Evolutionary conservation across 2,113 vertebrate species (phyloP).

Genomic region (Nesogale talazaci): DNA sequence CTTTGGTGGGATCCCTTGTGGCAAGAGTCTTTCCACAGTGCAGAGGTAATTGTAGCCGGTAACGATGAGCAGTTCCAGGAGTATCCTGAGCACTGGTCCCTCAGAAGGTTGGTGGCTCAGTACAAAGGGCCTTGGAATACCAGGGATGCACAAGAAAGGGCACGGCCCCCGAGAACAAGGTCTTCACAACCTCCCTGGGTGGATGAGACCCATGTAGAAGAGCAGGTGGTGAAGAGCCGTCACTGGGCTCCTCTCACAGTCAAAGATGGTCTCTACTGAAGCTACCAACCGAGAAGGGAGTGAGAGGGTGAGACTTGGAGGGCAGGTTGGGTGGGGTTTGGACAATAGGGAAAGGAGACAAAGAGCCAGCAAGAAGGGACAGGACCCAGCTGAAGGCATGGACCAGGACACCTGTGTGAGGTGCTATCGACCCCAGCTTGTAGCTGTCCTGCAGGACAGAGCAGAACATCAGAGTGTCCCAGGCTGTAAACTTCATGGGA

Average conservation of each 20-base stretch:
- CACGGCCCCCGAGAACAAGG: neutral
- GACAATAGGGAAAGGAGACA: neutral
- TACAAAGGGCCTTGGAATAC: neutral
- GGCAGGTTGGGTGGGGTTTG: neutral
- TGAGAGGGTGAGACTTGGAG: neutral
- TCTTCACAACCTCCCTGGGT: neutral
- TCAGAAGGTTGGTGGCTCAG: neutral
- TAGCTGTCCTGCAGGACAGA: neutral
- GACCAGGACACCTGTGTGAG: neutral
- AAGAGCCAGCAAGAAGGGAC: neutral
- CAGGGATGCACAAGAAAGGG: too few relatives aligned
- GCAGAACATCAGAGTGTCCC: neutral
- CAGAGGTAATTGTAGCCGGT: neutral
- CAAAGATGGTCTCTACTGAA: neutral
- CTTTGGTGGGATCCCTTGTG: neutral
- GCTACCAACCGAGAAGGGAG: neutral
- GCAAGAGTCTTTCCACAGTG: neutral
- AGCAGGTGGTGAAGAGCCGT: too few relatives aligned
- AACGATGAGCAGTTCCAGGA: neutral
- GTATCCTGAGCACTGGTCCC: neutral
- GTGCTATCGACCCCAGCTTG: neutral
- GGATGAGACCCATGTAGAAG: neutral
- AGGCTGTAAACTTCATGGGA: too few relatives aligned
- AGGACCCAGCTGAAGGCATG: fast-evolving
- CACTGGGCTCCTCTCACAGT: neutral